Conservation (phyloP, 1,140 invertebrate genomes). For the Lordiphosa collinella region DNA sequence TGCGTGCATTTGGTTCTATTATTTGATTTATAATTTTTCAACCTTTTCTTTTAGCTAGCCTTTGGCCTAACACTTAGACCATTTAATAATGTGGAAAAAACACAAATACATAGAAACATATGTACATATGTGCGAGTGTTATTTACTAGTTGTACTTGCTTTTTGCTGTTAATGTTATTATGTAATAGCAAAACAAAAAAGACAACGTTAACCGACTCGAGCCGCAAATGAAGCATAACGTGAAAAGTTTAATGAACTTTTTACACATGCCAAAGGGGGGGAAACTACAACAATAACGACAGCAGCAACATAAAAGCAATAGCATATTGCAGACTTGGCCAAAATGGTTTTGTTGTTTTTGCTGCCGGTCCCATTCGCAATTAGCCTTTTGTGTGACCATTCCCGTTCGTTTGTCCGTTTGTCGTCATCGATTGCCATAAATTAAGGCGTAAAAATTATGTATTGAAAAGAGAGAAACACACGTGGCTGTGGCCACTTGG, state of each 20-base stretch:
- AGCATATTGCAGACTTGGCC: conserved; percentile 61
- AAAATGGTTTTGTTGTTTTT: conserved; percentile 35
- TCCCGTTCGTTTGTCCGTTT: background rate
- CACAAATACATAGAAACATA: conserved; percentile 5
- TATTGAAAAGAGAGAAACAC: conserved; percentile 16
- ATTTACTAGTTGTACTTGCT: conserved; percentile 1
- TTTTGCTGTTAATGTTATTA: conserved; percentile 2
- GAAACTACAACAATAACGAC: background rate
- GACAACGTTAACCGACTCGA: conserved; percentile 27
- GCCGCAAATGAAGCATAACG: conserved; percentile 65
- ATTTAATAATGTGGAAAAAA: no score
- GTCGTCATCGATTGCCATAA: conserved; percentile 57
- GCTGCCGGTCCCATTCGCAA: conserved; percentile 34
- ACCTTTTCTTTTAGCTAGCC: no score
- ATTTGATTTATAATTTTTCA: no score
- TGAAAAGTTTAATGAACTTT: conserved; percentile 64
- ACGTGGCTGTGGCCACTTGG: conserved; percentile 39
- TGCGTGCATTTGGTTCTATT: no score
- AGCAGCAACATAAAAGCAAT: conserved; percentile 21
- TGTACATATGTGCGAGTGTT: background rate
- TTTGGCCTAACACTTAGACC: no score
- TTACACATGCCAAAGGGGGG: conserved; percentile 42
- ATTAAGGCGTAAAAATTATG: conserved; percentile 50
- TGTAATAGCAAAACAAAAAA: conserved; percentile 4
- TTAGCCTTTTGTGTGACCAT: conserved; percentile 43